Evolutionary conservation across 1,140 invertebrate species (phyloP).

Genomic region (Lethrus apterus): DNA sequence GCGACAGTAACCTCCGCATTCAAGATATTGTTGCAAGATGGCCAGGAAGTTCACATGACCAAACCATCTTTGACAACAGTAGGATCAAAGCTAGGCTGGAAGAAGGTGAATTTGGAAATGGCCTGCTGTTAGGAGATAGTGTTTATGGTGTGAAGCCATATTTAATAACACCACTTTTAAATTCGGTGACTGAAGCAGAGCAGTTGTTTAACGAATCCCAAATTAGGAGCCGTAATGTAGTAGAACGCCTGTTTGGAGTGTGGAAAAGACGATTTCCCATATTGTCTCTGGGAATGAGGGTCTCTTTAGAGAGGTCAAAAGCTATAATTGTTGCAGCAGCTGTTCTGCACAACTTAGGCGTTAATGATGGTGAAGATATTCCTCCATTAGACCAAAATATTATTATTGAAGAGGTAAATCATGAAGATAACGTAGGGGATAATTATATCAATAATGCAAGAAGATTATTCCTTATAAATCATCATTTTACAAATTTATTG

Average conservation of each 20-base stretch:
- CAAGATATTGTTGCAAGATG: slow-evolving; percentile 40
- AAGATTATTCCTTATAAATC: background rate
- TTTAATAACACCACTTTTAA: slow-evolving; percentile 11
- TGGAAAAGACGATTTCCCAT: slow-evolving; percentile 40
- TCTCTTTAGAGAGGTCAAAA: slow-evolving; percentile 28
- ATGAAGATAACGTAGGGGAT: background rate
- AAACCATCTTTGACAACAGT: slow-evolving; percentile 27
- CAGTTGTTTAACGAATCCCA: slow-evolving; percentile 22
- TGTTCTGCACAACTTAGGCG: slow-evolving; percentile 40
- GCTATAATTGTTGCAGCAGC: slow-evolving; percentile 35
- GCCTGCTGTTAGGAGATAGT: slow-evolving; percentile 17
- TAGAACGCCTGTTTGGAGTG: slow-evolving; percentile 38
- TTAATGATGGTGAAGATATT: slow-evolving; percentile 8
- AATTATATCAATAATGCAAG: background rate
- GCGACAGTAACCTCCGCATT: too few relatives aligned
- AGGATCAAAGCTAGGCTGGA: background rate
- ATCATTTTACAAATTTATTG: slow-evolving; percentile 1
- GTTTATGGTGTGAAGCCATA: slow-evolving; percentile 14
- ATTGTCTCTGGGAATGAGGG: slow-evolving; percentile 28
- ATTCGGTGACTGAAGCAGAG: slow-evolving; percentile 10
- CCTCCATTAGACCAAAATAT: too few relatives aligned
- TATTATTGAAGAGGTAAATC: background rate
- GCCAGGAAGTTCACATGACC: slow-evolving; percentile 38
- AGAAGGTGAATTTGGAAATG: slow-evolving; percentile 5
- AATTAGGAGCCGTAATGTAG: slow-evolving; percentile 37